Conservation (phyloP, 2,797 vertebrate genomes). For the Halcyon smyrnensis region DNA sequence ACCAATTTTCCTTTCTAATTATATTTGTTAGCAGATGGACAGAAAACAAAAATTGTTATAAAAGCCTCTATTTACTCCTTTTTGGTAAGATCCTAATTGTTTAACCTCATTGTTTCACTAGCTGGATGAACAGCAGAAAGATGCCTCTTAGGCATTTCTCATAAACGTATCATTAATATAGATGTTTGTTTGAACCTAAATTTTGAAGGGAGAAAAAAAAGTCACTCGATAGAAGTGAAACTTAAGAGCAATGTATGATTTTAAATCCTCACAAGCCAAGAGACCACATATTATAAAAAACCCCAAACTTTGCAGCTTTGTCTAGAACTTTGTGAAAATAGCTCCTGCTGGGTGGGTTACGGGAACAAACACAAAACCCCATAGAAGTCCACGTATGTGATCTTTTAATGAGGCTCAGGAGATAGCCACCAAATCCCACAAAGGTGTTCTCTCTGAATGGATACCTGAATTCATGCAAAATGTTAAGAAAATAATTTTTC, state of each 20-base stretch:
- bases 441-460: not conserved
- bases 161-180: not conserved
- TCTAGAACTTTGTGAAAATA: not conserved
- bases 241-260: not conserved
- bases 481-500: not conserved
- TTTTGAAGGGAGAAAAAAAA: not conserved
- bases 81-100: not conserved
- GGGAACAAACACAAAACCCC: not conserved
- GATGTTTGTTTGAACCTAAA: not conserved
- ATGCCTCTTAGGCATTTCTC: not conserved
- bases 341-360: not conserved
- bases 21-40: not conserved
- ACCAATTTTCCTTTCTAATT: not conserved
- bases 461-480: not conserved
- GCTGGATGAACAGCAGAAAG: not conserved
- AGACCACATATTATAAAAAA: not conserved
- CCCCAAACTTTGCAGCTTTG: not conserved
- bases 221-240: not conserved
- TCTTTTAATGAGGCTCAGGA: not conserved
- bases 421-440: not conserved
- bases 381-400: not conserved
- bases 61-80: not conserved
- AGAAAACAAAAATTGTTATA: not conserved
- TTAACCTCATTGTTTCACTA: not conserved
- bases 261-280: not conserved